Base-by-base conservation (phyloP, 1,140 invertebrate species). In the Arctopsyche grandis region DNA sequence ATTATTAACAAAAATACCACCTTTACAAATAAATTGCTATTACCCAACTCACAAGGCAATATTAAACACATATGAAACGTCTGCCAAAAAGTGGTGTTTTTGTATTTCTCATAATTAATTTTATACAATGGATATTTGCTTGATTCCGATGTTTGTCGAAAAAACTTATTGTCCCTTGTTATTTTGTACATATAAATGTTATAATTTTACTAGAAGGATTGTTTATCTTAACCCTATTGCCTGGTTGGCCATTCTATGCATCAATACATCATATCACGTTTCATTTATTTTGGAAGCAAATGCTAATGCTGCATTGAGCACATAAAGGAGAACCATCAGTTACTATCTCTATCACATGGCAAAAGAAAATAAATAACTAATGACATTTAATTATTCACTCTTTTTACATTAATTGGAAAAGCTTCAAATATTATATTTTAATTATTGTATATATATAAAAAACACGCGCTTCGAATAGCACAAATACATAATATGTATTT, bases 161-260 rank as follows among this genome's bases (percentile, higher is more conserved):
- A 66, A 66, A 66, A 66, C 12, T 66, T 24, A 29, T 26, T 66
- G 24, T 66, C 24, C 43, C 22, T 52, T 71, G 46, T 71, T 46
- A n/a, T 75, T 75, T 58, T 29, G 46, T 66, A 48, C 16, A 66
- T 56, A 77, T 77, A 69, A 60, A 56, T 81, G 77, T 81, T 82
- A 77, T 82, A 24, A 82, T 82, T 82, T 82, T 80, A 82, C 81
- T 82, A 82, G 81, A 82, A 82, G 78, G 63, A 56, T 82, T 46
- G 46, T 63, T 71, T 73, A 22, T 44, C 29, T n/a, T 79, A 24
- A 16, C 58, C 43, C 63, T 66, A 56, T 38, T 76, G 69, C 24
- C 69, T 66, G 63, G 26, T 66, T 66, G 38, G 38, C 19, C 46
- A 60, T 78, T 69, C 21, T 77, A 26, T 80, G 63, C 46, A 78